Base-by-base conservation (phyloP, 2,797 vertebrate species). In the Pogoniulus pusillus region DNA sequence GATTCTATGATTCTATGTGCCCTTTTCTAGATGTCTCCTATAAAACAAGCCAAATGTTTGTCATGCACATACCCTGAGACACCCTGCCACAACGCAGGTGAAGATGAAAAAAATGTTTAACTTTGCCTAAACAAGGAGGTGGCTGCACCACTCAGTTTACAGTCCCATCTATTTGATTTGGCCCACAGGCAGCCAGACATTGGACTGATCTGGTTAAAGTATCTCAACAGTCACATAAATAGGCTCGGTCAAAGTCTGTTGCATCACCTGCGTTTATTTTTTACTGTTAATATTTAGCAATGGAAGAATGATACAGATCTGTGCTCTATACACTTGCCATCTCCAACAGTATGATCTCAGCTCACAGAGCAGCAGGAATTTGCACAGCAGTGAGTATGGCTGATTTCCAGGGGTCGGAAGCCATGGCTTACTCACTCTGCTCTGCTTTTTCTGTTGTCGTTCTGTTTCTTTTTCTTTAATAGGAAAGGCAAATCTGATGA, bases 331-430 rank as follows among this genome's bases (percentile, higher is more conserved):
- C 68, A 93, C 85, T 93, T 94, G 87, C 94, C 88, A 81, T 93
- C 82, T 95, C 89, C 79, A 93, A 83, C 85, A 87, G 55, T 73
- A 96, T 96, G 95, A 96, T 91, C 93, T 96, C 96, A 94, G 95
- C 94, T 94, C 90, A 90, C 90, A 96, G 88, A 96, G 93, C 81
- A 95, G 91, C 88, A 95, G 95, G 91, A 95, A 96, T 91, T 78
- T 91, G 93, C 95, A 93, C 91, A 95, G 93, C 93, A 93, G 93
- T 94, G 70, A 91, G 73, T 63, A 92, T 94, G 94, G 95, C 94
- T 0, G 3, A 60, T 59, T 73, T 93, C 95, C 94, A 96, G 86
- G 90, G 85, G 91, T 95, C 54, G 71, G 95, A 94, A 95, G 90
- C 82, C 95, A 73, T 11, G 73, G 86, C 86, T 94, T 93, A 94